Percentiles rank a stretch among this genome's conserved stretches.
Evolutionary conservation across 2,888 invertebrate species (phyloP).

Genomic region (Nebria salina): DNA sequence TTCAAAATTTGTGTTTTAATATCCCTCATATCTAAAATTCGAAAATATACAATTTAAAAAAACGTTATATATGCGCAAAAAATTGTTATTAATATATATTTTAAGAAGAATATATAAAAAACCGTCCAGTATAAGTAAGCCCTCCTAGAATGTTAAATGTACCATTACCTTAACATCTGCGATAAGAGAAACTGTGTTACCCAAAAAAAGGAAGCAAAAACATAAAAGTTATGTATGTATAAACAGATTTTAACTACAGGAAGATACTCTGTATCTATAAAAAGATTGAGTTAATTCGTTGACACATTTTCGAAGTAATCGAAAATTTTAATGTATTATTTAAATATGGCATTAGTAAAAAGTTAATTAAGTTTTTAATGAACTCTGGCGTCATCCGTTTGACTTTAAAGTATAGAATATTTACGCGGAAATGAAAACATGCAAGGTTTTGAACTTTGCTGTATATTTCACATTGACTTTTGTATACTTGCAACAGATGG

Average conservation of each 20-base stretch:
- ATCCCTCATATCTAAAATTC: too few species aligned
- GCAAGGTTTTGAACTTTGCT: background rate
- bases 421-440: background rate
- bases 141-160: background rate
- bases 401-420: background rate
- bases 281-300: background rate
- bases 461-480: background rate
- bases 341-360: background rate
- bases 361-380: background rate
- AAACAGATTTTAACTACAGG: constrained; percentile 1
- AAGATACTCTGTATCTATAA: background rate
- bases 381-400: background rate
- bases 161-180: background rate
- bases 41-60: too few species aligned
- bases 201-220: background rate
- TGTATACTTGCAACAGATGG: background rate
- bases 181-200: background rate
- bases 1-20: too few species aligned
- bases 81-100: too few species aligned
- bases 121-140: background rate
- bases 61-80: too few species aligned
- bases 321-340: background rate
- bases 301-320: background rate
- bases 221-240: background rate
- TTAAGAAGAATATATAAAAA: too few species aligned